Base-by-base conservation (phyloP, 2,797 vertebrate species). In the Eremophila alpestris region DNA sequence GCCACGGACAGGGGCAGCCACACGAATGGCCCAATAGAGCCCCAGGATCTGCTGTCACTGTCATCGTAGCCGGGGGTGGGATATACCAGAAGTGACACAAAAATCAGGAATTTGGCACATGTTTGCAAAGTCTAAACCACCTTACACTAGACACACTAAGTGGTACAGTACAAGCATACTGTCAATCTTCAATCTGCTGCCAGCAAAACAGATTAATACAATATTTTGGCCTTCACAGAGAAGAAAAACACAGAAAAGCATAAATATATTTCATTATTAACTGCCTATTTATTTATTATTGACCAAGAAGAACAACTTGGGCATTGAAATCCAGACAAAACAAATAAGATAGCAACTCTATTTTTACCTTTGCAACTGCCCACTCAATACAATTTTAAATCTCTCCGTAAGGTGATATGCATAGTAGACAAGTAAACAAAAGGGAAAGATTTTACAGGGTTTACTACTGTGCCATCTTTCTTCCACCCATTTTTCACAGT, bases 151-250 rank as follows among this genome's bases (percentile, higher is more conserved):
- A 83, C 63, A 75, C 49, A 20, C 68, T 73, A 91, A 96, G 67
- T 75, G 70, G 83, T 60, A 91, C 75, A 71, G 65, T 41, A 55
- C 52, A 67, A 55, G 77, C 80, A 64, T 20, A 83, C 52, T 88
- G 69, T 84, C 91, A 76, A 23, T 78, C 71, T 92, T 83, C 83
- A 84, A 48, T 56, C 51, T 87, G 68, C 58, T 94, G 86, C 83
- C 94, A 97, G 86, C 49, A 90, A 95, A 92, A 87, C 64, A 77
- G 78, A 89, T 82, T 94, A 95, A 90, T 79, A 76, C 78, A 94
- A 46, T 89, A 87, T 85, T 95, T 92, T 95, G 92, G 74, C 67
- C 88, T 84, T 82, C 81, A 73, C 22, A 43, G 63, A 83, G 60
- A 83, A 9, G 36, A 90, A 86, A 86, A 94, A 76, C 79, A 92